Evolutionary conservation across 1,140 invertebrate genomes (phyloP).

Genomic region (Thalassaphorura encarpata): DNA sequence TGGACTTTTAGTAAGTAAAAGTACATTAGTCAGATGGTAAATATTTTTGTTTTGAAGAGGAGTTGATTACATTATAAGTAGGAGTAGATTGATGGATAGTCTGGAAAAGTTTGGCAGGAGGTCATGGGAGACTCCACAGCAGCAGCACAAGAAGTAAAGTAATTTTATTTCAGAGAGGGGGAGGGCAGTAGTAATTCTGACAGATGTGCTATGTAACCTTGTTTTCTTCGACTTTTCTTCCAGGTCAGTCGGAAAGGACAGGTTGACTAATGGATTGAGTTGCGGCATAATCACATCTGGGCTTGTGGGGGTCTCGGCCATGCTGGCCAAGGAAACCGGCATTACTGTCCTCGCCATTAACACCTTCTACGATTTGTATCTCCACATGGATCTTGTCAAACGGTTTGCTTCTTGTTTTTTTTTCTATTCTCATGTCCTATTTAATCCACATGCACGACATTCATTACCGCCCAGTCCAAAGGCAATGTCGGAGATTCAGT

Average conservation of each 20-base stretch:
- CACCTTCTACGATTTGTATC: conserved; percentile 58
- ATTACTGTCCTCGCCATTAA: conserved; percentile 70
- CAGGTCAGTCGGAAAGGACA: neutral
- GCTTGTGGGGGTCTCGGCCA: conserved; percentile 59
- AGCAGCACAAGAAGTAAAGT: neutral
- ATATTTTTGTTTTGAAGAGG: no score
- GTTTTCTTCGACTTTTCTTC: neutral
- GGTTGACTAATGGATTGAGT: conserved; percentile 15
- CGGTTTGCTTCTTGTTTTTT: conserved; percentile 40
- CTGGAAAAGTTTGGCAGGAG: no score
- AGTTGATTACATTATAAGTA: no score
- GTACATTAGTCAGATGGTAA: no score
- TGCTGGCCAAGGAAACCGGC: conserved; percentile 86
- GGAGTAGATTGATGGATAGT: no score
- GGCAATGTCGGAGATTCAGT: no score
- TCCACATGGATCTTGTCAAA: conserved; percentile 56
- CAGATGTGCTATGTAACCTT: neutral
- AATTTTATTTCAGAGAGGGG: neutral
- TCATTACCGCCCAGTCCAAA: no score
- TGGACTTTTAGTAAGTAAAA: no score
- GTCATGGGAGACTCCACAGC: neutral
- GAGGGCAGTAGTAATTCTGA: neutral
- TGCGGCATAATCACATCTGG: conserved; percentile 35
- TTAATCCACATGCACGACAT: neutral
- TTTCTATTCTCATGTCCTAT: conserved; percentile 4